Conservation (phyloP, 1,140 invertebrate species). For the Probaryconus sp. region DNA sequence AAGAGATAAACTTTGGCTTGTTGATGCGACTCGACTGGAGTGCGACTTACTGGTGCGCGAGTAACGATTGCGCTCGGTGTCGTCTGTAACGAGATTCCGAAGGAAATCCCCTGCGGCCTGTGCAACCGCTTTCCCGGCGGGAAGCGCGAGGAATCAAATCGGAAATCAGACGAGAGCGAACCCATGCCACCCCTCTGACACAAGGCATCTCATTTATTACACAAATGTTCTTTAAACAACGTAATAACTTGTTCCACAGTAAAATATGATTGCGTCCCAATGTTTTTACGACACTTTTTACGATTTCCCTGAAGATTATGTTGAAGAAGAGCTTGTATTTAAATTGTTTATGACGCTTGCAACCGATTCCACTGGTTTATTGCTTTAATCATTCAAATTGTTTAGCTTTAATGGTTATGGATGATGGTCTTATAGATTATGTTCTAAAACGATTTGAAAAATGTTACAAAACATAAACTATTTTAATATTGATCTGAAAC, state of each 20-base stretch:
- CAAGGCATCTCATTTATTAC: conserved; percentile 27
- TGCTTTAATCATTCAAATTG: too few relatives aligned
- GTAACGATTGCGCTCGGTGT: conserved; percentile 62
- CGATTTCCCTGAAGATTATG: neutral
- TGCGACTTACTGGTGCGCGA: conserved; percentile 54
- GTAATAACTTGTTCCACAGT: conserved; percentile 19
- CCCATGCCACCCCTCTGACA: neutral
- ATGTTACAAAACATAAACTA: too few relatives aligned
- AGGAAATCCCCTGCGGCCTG: conserved; percentile 31
- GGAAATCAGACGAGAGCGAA: conserved; percentile 11
- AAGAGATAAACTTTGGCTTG: conserved; percentile 42
- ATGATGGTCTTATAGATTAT: too few relatives aligned
- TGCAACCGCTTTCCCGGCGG: conserved; percentile 11
- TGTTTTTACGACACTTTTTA: conserved; percentile 12
- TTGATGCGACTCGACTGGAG: conserved; percentile 32
- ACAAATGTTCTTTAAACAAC: conserved; percentile 37
- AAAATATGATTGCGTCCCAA: conserved; percentile 24
- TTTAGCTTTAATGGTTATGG: too few relatives aligned
- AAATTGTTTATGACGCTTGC: neutral
- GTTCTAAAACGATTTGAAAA: too few relatives aligned
- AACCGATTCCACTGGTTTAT: too few relatives aligned
- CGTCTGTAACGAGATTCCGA: conserved; percentile 30
- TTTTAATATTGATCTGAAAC: too few relatives aligned
- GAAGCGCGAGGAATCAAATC: conserved; percentile 9
- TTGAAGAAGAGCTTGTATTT: neutral